Base-by-base conservation (phyloP, 2,888 invertebrate species). In the Folsomia manolachei region DNA sequence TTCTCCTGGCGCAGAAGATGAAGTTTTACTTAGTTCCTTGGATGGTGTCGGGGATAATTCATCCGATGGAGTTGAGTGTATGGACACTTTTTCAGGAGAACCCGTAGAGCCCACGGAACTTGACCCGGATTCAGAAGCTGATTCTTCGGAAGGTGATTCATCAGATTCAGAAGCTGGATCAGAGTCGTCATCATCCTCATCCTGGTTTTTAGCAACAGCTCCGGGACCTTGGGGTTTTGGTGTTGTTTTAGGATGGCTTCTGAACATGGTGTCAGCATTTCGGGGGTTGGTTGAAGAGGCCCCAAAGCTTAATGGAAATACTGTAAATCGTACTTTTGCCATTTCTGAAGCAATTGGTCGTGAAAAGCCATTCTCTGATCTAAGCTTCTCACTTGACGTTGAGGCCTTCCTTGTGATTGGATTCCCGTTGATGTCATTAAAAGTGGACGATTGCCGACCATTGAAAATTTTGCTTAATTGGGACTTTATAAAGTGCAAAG, bases 401-500 rank as follows among this genome's bases (percentile, higher is more conserved):
- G 39, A 9, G 7, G 4, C 14, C 14, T 14, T 39, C 39, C 39
- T 39, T 4, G 39, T 39, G 39, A 39, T 4, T 9, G 39, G 39
- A 39, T 39, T 39, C 14, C 4, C 39, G 14, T 39, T 39, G 4
- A 39, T 14, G 14, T 39, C 39, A n/a, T n/a, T n/a, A n/a, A n/a
- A n/a, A n/a, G 39, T 39, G 14, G 39, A 14, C 4, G 39, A 25
- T 67, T 11, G 21, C 26, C 53, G 67, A 67, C 39, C 39, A 27
- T 65, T 21, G 65, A 65, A 65, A 7, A 27, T 25, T 27, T 27
- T 65, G 19, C 53, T 70, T 69, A 19, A 51, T 19, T 26, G 69
- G 67, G 51, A 69, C 71, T 56, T 72, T 63, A 61, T 71, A n/a
- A 19, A 56, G n/a, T 56, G 56, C 56, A 56, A 21, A 14, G 56